Evolutionary conservation across 2,888 invertebrate species (phyloP), one percentile per base, ranked within the genome.

Genomic region (Aphodius granarius): DNA sequence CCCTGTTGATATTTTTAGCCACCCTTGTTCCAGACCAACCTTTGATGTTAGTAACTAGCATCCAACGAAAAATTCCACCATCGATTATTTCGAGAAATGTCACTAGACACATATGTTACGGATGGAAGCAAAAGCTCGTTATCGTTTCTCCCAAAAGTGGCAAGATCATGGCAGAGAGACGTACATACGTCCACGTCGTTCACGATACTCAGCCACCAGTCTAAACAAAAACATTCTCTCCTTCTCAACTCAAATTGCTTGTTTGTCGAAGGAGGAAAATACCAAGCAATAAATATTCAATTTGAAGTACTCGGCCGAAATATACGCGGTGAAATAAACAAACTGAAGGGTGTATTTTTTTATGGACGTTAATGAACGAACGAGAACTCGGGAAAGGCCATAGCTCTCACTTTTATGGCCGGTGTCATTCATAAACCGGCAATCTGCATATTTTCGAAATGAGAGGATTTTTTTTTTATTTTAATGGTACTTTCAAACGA

Each of bases 401-500:
- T 17, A 20, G 66, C 20, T 66, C 20, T 66, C 66, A 66, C 66
- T 66, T 66, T 66, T 66, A 43, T 43, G 15, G 20, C 66, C 19
- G 17, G 66, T 20, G 66, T 16, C 20, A 66, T 66, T 17, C 20
- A 20, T 66, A 66, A 66, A 66, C n/a, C 20, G 18, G 19, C 19
- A 66, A 66, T 66, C 20, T 66, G 66, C 66, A 66, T 66, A 66
- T 16, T 66, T 66, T 66, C 20, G 18, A 19, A 66, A 66, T 18
- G 19, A 13, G 20, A 66, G 20, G n/a, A 63, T 66, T 20, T 66
- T 19, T 65, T 17, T 19, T 66, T 66, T 66, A 19, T 66, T 66
- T 66, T 16, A 43, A 43, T 3, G 43, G 43, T 13, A 43, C 43
- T 9, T 43, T 43, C 43, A 43, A 43, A 43, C 43, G 43, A 13